Evolutionary conservation across 1,140 invertebrate species (phyloP).

Genomic region (Muscidifurax raptorellus): DNA sequence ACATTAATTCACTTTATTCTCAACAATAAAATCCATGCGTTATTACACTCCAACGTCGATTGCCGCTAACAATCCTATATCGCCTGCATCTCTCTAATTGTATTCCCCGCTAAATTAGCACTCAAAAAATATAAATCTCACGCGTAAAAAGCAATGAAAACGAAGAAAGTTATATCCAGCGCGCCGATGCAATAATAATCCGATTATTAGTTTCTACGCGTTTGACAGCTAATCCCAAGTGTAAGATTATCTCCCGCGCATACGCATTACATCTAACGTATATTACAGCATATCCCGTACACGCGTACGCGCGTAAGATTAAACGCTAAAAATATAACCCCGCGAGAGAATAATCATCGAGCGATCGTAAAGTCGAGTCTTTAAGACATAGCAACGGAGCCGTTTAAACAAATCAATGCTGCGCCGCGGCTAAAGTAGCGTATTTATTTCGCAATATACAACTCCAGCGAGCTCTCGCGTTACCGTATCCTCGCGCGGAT

Average conservation of each 20-base stretch:
- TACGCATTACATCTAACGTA: neutral
- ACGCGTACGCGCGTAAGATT: neutral
- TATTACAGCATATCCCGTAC: neutral
- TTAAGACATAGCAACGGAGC: neutral
- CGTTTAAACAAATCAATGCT: neutral
- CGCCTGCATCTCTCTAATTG: neutral
- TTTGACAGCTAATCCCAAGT: neutral
- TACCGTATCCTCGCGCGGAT: neutral
- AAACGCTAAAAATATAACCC: neutral
- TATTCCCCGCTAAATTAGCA: neutral
- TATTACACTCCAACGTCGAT: neutral
- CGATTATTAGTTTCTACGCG: neutral
- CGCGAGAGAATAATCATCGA: neutral
- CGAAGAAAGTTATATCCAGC: too few relatives aligned
- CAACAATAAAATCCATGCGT: too few relatives aligned
- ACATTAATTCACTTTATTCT: too few relatives aligned
- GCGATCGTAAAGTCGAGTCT: neutral
- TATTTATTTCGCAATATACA: conserved; percentile 1
- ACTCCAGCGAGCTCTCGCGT: neutral
- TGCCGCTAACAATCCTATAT: neutral
- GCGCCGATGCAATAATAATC: neutral
- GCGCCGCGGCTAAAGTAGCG: conserved; percentile 58
- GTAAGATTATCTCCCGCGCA: neutral
- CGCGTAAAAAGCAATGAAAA: too few relatives aligned
- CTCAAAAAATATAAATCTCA: too few relatives aligned